These are phyloP conservation scores for Pogona vitticeps DNA, from an alignment of 2,113 vertebrate species.

Conservation along the genomic window DNA sequence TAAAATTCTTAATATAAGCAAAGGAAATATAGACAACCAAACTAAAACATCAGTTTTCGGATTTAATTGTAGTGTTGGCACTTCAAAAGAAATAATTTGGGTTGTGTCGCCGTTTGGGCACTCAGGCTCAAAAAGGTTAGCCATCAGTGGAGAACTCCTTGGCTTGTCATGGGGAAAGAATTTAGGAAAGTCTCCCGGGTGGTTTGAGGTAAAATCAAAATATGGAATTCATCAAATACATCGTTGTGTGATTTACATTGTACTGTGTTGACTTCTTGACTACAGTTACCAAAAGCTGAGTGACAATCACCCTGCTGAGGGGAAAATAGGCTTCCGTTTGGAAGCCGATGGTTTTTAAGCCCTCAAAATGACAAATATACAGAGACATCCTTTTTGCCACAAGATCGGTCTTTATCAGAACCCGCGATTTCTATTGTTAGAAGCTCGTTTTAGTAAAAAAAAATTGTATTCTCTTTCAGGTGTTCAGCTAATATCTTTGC, in stretches of 20 bases:
- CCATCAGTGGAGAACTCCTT: background rate
- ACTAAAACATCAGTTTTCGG: too few relatives aligned
- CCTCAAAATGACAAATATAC: background rate
- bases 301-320: background rate
- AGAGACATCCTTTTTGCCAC: background rate
- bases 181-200: background rate
- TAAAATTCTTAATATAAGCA: too few relatives aligned
- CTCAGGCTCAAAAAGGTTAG: too few relatives aligned
- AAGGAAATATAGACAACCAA: too few relatives aligned
- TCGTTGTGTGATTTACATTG: background rate
- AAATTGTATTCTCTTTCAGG: conserved; percentile 25
- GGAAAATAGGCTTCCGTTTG: background rate
- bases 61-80: too few relatives aligned
- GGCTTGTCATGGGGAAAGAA: too few relatives aligned
- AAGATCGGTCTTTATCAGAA: conserved; percentile 35
- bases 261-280: background rate
- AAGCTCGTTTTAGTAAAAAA: conserved; percentile 36
- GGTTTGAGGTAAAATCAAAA: background rate
- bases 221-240: background rate
- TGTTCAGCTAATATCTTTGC: conserved; percentile 42
- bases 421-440: conserved; percentile 30
- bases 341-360: background rate
- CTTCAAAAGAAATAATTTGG: background rate
- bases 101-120: too few relatives aligned
- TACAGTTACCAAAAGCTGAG: background rate